These are phyloP conservation scores for Drosophila equinoxialis DNA, from an alignment of 1,140 invertebrate species.

Conservation along the genomic window DNA sequence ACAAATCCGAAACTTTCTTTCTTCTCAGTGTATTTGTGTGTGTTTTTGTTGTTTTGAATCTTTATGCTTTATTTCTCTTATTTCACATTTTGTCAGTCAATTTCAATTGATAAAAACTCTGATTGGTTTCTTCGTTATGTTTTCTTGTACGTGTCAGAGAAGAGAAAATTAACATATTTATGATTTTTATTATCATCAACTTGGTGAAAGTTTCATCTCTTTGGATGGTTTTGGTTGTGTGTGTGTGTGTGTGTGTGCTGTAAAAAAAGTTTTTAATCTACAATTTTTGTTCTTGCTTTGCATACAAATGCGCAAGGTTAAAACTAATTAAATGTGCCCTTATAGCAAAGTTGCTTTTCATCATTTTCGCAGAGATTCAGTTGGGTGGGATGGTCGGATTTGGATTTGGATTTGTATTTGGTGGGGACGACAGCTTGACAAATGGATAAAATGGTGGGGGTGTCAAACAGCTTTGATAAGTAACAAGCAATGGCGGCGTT, in stretches of 20 bases:
- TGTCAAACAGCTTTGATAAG: conserved; percentile 74
- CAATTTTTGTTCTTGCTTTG: conserved; percentile 40
- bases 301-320: conserved; percentile 63
- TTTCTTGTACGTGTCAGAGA: conserved; percentile 1
- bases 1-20: conserved; percentile 24
- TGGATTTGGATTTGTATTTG: background rate
- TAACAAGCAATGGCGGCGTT: conserved; percentile 63
- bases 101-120: conserved; percentile 82
- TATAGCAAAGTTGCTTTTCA: conserved; percentile 42
- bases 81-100: conserved; percentile 61
- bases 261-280: conserved; percentile 60
- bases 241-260: conserved; percentile 9
- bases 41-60: conserved; percentile 1
- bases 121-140: conserved; percentile 63
- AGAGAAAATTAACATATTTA: conserved; percentile 74
- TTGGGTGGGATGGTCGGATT: background rate
- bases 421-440: conserved; percentile 65
- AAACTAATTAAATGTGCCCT: conserved; percentile 73
- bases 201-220: conserved; percentile 1
- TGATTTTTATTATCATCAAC: conserved; percentile 40
- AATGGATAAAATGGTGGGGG: conserved; percentile 59
- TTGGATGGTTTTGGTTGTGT: background rate
- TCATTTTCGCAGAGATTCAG: conserved; percentile 67
- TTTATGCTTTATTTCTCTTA: conserved; percentile 23
- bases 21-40: conserved; percentile 24